These are phyloP conservation scores for Sminthopsis crassicaudata DNA, from an alignment of 2,113 vertebrate genomes.

Conservation along the genomic window DNA sequence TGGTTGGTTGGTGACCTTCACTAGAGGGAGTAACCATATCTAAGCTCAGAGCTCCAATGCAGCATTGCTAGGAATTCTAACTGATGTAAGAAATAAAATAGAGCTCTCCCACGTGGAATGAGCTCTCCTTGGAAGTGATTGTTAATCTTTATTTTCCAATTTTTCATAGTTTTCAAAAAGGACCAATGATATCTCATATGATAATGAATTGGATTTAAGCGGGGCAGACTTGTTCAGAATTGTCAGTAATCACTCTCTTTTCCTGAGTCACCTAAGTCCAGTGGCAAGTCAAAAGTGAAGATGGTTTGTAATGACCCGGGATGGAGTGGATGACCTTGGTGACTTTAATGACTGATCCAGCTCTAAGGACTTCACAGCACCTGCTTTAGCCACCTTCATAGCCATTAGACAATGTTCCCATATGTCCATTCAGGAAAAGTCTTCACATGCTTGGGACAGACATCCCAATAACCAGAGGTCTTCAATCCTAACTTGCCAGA, in stretches of 20 bases:
- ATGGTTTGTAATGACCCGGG: background rate
- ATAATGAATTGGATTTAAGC: background rate
- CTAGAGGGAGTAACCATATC: background rate
- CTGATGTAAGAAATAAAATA: background rate
- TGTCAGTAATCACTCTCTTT: background rate
- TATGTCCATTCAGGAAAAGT: background rate
- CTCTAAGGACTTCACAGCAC: background rate
- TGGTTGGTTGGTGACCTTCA: background rate
- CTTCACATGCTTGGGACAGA: background rate
- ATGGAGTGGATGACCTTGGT: background rate
- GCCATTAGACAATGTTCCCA: background rate
- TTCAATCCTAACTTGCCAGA: background rate
- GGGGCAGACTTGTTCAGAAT: background rate
- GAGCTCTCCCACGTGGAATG: background rate
- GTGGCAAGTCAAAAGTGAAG: background rate
- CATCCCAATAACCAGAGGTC: background rate
- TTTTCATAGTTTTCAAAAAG: background rate
- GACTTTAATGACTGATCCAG: background rate
- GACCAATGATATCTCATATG: background rate
- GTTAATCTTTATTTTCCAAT: background rate
- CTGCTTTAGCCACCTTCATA: background rate
- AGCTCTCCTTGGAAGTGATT: background rate
- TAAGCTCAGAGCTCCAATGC: background rate
- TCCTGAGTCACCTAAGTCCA: background rate
- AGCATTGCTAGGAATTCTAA: background rate